Evolutionary conservation across 2,888 invertebrate genomes (phyloP), one percentile per base, ranked within the genome.

Genomic region (Mellilla xanthometata): DNA sequence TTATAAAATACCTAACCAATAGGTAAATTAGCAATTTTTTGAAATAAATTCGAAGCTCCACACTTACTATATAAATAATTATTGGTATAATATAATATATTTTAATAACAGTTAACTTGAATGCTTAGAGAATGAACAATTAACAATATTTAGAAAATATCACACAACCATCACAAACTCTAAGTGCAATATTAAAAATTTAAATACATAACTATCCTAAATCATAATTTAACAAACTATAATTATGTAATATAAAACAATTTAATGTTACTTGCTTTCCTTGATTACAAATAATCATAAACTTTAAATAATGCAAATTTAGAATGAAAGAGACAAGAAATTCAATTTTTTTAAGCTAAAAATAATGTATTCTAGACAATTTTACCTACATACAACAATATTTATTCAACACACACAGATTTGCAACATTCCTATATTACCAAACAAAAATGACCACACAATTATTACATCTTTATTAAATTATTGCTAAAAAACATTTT

Each of bases 111-210:
- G n/a, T n/a, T n/a, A 24, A 24, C 8, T 43, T 11, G 13, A 40
- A 49, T 39, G 31, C 7, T 32, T 29, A 22, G 36, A 40, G 22
- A 33, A 33, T 33, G 28, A n/a, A 23, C 3, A 4, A 24, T 8
- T 27, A 31, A 12, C 11, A 40, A 30, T 42, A 32, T 27, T 24
- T 42, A 27, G 23, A 31, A 34, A 49, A 46, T 51, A 53, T 53
- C 49, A 56, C 56, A 53, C 49, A 56, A 54, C 49, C 49, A 46
- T 56, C 42, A 42, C 33, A 45, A 43, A 5, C 47, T 43, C 31
- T 41, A 30, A 31, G 9, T 34, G 12, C 24, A 39, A 39, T 8
- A 39, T 29, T 31, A 26, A 42, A n/a, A 19, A 36, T 22, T 34
- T 12, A 12, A 34, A 24, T 24, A 1, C 4, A 24, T 24, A 24